phyloP scores from a whole-genome alignment of 2,888 invertebrate genomes.

The Nemotelus pantherinus region DNA sequence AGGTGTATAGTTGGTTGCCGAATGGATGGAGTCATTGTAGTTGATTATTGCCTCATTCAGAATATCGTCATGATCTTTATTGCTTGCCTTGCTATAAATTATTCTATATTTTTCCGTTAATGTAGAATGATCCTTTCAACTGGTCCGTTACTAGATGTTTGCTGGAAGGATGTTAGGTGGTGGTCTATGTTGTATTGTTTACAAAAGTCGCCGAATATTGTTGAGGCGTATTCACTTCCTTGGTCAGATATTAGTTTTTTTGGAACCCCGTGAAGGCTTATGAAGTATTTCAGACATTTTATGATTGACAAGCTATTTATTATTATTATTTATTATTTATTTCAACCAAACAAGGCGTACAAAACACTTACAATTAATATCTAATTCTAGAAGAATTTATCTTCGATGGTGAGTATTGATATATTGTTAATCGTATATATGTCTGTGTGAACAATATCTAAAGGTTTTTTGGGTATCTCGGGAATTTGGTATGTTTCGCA shows the following conservation, averaged over 20 bases:
- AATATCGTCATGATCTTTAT: conserved; percentile 9
- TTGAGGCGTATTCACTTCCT: conserved; percentile 48
- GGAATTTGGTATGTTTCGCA: conserved; percentile 38
- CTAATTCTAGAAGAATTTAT: no score
- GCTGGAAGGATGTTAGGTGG: conserved; percentile 49
- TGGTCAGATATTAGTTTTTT: conserved; percentile 40
- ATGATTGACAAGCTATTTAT: conserved; percentile 16
- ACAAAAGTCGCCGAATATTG: conserved; percentile 48
- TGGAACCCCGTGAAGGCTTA: conserved; percentile 30
- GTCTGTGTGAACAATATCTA: conserved; percentile 35
- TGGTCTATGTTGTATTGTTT: conserved; percentile 45
- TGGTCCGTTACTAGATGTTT: conserved; percentile 47
- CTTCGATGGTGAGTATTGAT: conserved; percentile 26
- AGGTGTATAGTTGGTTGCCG: conserved; percentile 15
- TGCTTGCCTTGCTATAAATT: conserved; percentile 40
- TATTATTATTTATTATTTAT: no score
- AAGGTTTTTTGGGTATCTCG: conserved; percentile 38
- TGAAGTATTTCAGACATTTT: conserved; percentile 15
- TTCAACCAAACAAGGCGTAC: no score
- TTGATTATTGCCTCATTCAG: conserved; percentile 18
- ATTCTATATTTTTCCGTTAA: conserved; percentile 50
- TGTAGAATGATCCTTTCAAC: conserved; percentile 50
- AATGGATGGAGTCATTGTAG: conserved; percentile 28
- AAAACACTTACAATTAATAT: no score
- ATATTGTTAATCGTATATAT: conserved; percentile 30